phyloP scores from a whole-genome alignment of 2,797 vertebrate genomes.

The Aeoliscus strigatus region DNA sequence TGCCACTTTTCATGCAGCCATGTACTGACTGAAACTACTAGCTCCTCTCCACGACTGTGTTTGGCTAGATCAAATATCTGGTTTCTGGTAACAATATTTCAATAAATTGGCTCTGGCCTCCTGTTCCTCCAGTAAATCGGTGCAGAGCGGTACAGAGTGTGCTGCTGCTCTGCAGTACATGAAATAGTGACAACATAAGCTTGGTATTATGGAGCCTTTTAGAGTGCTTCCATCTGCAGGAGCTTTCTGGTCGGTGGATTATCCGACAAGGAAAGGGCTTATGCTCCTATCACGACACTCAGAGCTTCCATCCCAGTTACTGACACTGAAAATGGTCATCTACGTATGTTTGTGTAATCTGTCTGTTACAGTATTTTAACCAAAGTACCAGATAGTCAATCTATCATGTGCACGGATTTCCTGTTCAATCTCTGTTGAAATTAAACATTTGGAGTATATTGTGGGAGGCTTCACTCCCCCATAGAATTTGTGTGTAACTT shows the following conservation, averaged over 20 bases:
- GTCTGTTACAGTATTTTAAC: conserved; percentile 10
- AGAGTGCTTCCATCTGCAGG: conserved; percentile 75
- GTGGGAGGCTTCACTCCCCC: background rate
- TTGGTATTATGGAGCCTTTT: conserved; percentile 75
- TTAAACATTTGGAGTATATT: background rate
- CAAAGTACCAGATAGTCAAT: too few species aligned
- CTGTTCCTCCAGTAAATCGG: conserved; percentile 46
- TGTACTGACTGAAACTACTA: conserved; percentile 15
- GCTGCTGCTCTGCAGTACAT: conserved; percentile 58
- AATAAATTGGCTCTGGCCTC: conserved; percentile 38
- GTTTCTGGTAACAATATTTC: conserved; percentile 12
- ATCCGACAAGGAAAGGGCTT: conserved; percentile 77
- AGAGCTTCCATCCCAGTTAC: conserved; percentile 54
- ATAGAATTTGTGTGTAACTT: background rate
- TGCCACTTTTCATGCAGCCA: conserved; percentile 27
- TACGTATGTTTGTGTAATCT: conserved; percentile 29
- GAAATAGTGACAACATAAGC: conserved; percentile 78
- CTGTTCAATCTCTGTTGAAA: background rate
- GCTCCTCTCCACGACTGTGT: conserved; percentile 13
- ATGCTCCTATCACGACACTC: conserved; percentile 69
- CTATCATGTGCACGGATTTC: too few species aligned
- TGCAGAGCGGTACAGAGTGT: conserved; percentile 45
- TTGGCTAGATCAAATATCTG: conserved; percentile 8
- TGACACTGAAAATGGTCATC: conserved; percentile 62
- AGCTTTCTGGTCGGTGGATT: conserved; percentile 76